A percentile compares a stretch with the other conserved stretches of the same genome.
Evolutionary conservation across 2,113 vertebrate genomes (phyloP).

Genomic region (Thymallus thymallus): DNA sequence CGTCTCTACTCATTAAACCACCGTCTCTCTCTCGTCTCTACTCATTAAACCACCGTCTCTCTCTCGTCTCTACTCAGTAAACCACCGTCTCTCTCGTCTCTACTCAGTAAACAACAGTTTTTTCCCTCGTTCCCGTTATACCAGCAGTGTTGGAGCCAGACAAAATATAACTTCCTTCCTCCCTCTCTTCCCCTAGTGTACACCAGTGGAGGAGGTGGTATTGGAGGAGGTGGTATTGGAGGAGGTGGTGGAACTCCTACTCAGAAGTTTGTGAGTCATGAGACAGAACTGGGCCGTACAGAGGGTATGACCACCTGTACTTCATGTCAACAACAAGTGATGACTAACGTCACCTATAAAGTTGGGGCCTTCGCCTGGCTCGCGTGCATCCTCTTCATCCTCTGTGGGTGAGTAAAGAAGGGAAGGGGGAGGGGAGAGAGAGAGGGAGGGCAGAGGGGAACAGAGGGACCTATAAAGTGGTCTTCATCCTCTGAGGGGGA

Average conservation of each 20-base stretch:
- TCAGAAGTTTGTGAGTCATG: slow-evolving; percentile 63
- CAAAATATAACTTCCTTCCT: too few species aligned
- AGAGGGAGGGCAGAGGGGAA: neutral
- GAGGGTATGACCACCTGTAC: slow-evolving; percentile 66
- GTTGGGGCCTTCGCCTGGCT: slow-evolving; percentile 73
- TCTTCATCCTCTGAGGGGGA: too few species aligned
- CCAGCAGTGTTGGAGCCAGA: neutral
- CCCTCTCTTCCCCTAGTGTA: slow-evolving; percentile 33
- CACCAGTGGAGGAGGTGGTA: slow-evolving; percentile 17
- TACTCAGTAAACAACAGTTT: neutral
- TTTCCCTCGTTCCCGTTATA: neutral
- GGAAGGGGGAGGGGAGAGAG: neutral
- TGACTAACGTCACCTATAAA: slow-evolving; percentile 72
- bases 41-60: neutral
- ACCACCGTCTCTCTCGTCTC: neutral
- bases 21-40: neutral
- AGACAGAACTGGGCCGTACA: slow-evolving; percentile 45
- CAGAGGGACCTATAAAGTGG: neutral
- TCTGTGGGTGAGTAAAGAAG: slow-evolving; percentile 69
- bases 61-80: neutral
- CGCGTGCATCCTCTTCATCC: slow-evolving; percentile 75
- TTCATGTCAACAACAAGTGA: slow-evolving; percentile 72
- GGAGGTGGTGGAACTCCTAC: neutral
- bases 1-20: neutral
- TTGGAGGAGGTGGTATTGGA: rapidly evolving